Percentiles rank a stretch among this genome's conserved stretches.
These are phyloP conservation scores for Dipus sagitta DNA, from an alignment of 2,797 vertebrate genomes.

Conservation along the genomic window DNA sequence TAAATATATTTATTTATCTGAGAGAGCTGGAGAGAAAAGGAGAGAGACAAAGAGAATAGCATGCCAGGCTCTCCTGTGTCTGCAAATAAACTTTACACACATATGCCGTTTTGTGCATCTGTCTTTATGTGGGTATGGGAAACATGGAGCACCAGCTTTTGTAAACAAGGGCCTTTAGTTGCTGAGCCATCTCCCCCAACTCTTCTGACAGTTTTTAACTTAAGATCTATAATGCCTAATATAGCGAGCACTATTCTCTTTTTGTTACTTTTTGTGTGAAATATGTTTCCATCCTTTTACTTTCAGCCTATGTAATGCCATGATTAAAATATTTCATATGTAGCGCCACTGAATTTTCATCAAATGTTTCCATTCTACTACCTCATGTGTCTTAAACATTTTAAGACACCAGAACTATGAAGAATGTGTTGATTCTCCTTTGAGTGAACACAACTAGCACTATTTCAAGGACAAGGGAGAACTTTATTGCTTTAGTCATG, in stretches of 20 bases:
- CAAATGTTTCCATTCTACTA: conserved; percentile 3
- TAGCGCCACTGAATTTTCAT: neutral
- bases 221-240: neutral
- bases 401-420: conserved; percentile 60
- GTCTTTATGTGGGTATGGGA: too few species aligned
- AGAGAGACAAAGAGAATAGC: too few species aligned
- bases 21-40: too few species aligned
- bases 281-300: neutral
- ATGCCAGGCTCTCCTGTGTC: too few species aligned
- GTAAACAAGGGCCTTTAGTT: too few species aligned
- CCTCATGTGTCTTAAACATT: neutral
- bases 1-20: too few species aligned
- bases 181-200: too few species aligned
- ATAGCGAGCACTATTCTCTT: neutral
- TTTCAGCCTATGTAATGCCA: neutral
- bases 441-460: conserved; percentile 34
- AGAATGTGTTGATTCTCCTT: conserved; percentile 59
- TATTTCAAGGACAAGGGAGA: conserved; percentile 59
- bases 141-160: too few species aligned
- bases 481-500: conserved; percentile 63
- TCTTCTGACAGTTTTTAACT: conserved; percentile 4
- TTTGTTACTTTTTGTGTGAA: neutral
- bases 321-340: neutral
- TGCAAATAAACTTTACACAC: too few species aligned
- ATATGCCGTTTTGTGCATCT: too few species aligned